phyloP scores from a whole-genome alignment of 1,140 invertebrate species.

The Cherax destructor region DNA sequence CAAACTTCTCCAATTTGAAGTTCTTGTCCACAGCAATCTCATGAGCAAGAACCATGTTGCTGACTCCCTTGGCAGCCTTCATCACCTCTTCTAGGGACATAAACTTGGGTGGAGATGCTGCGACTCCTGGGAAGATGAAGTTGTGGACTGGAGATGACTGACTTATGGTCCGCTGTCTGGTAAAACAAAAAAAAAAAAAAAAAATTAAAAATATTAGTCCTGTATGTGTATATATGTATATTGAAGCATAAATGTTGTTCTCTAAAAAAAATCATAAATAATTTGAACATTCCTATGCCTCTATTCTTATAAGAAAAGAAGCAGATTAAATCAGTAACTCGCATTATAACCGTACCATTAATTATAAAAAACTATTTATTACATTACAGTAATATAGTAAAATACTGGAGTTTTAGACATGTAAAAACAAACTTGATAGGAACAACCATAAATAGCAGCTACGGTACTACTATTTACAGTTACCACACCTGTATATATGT shows the following conservation, averaged over 20 bases:
- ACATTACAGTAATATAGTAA: too few species aligned
- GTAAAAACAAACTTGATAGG: too few species aligned
- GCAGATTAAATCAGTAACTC: too few species aligned
- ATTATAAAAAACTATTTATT: too few species aligned
- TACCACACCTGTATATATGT: too few species aligned
- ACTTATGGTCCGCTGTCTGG: slow-evolving; percentile 64
- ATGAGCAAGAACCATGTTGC: slow-evolving; percentile 95
- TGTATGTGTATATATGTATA: not conserved
- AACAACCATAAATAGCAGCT: too few species aligned
- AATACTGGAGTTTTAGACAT: too few species aligned
- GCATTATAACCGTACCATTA: too few species aligned
- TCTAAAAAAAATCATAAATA: too few species aligned
- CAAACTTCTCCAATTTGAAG: slow-evolving; percentile 89
- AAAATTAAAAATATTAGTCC: not conserved
- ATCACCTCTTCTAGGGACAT: slow-evolving; percentile 92
- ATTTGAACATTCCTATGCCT: too few species aligned
- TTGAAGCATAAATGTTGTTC: not conserved
- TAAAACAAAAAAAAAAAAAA: not conserved
- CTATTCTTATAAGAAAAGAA: too few species aligned
- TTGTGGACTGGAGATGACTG: slow-evolving; percentile 66
- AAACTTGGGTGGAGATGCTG: slow-evolving; percentile 82
- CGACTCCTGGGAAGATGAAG: slow-evolving; percentile 70
- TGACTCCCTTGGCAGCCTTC: slow-evolving; percentile 90
- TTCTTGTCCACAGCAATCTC: slow-evolving; percentile 96
- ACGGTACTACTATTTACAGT: too few species aligned